Conservation (phyloP, 2,797 vertebrate species). For the Tokudaia tokunoshimensis region DNA sequence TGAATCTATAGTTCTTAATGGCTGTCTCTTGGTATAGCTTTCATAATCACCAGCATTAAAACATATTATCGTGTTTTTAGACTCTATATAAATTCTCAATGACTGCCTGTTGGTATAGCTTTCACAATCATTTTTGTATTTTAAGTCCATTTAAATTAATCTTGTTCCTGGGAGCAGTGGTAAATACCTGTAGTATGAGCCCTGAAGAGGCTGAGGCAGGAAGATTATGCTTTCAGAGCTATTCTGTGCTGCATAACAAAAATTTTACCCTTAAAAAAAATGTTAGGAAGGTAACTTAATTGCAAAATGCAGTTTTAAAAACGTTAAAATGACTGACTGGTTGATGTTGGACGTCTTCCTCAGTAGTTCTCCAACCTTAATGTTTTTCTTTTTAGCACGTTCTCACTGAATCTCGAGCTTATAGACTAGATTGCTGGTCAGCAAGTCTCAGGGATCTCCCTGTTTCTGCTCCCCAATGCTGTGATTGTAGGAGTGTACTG, state of each 20-base stretch:
- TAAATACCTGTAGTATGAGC: neutral
- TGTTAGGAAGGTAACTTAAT: neutral
- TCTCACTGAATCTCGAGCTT: neutral
- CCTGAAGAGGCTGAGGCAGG: neutral
- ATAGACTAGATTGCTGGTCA: neutral
- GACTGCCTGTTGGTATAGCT: constrained; percentile 1
- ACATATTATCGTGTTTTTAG: neutral
- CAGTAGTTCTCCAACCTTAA: neutral
- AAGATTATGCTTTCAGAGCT: neutral
- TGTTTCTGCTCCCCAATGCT: neutral
- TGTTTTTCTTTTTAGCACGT: neutral
- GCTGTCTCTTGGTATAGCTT: constrained; percentile 12
- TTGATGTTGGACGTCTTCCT: neutral
- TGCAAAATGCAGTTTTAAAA: constrained; percentile 7
- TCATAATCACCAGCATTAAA: neutral
- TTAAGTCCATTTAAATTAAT: constrained; percentile 11
- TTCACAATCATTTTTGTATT: neutral
- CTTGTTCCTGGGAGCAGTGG: neutral
- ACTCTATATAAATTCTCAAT: neutral
- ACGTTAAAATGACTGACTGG: neutral
- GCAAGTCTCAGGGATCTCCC: neutral
- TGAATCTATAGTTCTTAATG: neutral
- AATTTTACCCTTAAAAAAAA: neutral
- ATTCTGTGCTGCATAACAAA: neutral
- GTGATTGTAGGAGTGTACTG: neutral